Base-by-base conservation (phyloP, 2,113 vertebrate genomes). In the Sinosuthora webbiana region DNA sequence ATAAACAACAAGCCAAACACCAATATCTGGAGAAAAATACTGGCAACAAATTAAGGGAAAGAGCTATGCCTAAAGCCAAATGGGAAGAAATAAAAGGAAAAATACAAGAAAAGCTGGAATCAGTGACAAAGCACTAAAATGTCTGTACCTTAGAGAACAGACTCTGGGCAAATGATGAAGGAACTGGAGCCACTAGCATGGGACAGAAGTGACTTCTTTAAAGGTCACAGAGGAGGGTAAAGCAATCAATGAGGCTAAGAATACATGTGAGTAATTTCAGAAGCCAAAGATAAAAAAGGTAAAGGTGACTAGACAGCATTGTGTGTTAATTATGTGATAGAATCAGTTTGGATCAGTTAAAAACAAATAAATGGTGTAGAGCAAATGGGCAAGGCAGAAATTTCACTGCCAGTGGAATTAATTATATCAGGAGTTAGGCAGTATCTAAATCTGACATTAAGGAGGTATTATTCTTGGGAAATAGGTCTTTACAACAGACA, bases 301-400 rank as follows among this genome's bases (percentile, higher is more conserved):
- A 79, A 86, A 94, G 79, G 75, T 93, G 85, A 88, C 71, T 83
- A 83, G 89, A 81, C 13, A 92, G 68, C 33, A 67, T 10, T 53
- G 50, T 77, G 49, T 86, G 59, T 67, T 94, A 96, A 95, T 97
- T 93, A 89, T 70, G 79, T 50, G 71, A 92, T 80, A 88, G 41
- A 67, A 85, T 62, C 80, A 27, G 41, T 69, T 44, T 86, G 59
- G 41, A 90, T 90, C 63, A 57, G 49, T 80, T 91, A 87, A 74
- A 92, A 92, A 78, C 47, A 86, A 87, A 95, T 74, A 83, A 84
- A 55, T 60, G 75, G 49, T 22, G 33, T 56, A 77, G 59, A 90
- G 11, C 62, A 45, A 92, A 83, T 24, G 21, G 23, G 25, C 31
- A 86, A 90, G 44, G 67, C 24, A 93, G 71, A 33, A 94, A 65